Percentiles rank a stretch among this genome's conserved stretches.
These are phyloP conservation scores for Ia io DNA, from an alignment of 2,113 vertebrate genomes.

Conservation along the genomic window DNA sequence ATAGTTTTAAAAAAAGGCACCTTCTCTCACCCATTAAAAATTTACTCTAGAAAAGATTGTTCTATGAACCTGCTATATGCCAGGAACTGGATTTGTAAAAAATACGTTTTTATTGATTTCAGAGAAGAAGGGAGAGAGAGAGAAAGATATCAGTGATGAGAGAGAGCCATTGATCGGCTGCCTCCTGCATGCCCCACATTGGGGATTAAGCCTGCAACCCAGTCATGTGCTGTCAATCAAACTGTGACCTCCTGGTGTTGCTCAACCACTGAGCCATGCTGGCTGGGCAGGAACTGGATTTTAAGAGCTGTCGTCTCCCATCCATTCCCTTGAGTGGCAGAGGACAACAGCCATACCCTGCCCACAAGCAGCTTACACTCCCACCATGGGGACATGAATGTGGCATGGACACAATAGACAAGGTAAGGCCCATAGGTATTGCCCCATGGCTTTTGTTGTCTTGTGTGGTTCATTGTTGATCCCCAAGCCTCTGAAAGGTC, in stretches of 20 bases:
- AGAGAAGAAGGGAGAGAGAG: too few species aligned
- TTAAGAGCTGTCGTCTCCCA: not conserved
- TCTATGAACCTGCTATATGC: not conserved
- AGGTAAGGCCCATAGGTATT: not conserved
- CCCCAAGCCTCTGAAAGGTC: not conserved
- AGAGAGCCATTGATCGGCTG: too few species aligned
- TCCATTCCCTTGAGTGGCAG: not conserved
- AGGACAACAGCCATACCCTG: not conserved
- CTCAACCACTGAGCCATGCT: too few species aligned
- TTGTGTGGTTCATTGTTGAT: not conserved
- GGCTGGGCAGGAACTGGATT: not conserved
- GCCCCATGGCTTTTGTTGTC: not conserved
- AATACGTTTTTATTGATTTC: too few species aligned
- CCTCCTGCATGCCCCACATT: too few species aligned
- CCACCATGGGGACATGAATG: too few species aligned
- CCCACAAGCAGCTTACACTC: not conserved
- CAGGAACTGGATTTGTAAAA: not conserved
- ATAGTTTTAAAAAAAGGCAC: not conserved
- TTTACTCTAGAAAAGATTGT: not conserved
- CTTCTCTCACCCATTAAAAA: not conserved
- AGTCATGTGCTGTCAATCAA: too few species aligned
- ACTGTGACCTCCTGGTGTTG: too few species aligned
- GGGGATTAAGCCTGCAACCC: too few species aligned
- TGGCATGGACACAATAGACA: not conserved
- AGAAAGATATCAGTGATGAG: too few species aligned